Evolutionary conservation across 1,140 invertebrate genomes (phyloP).

Genomic region (Atta cephalotes): DNA sequence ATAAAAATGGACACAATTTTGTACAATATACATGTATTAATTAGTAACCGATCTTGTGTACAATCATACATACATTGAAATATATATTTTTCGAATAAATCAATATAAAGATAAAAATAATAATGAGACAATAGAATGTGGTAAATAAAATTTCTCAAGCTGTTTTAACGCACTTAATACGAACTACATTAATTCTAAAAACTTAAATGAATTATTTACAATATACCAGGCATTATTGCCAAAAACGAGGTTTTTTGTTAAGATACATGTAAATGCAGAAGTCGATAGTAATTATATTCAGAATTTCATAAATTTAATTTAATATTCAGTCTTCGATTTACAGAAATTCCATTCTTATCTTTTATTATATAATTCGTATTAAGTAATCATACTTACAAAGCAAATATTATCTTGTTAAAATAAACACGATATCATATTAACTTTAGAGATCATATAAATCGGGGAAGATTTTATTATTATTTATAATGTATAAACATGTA

Average conservation of each 20-base stretch:
- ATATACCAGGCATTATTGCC: constrained; percentile 26
- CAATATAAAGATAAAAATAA: constrained; percentile 52
- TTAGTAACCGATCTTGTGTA: constrained; percentile 42
- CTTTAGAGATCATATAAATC: constrained; percentile 18
- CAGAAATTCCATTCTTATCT: constrained; percentile 25
- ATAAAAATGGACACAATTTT: neutral
- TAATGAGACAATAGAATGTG: constrained; percentile 22
- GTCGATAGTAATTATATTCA: constrained; percentile 7
- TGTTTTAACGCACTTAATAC: constrained; percentile 26
- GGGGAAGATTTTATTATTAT: neutral
- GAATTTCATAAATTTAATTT: constrained; percentile 20
- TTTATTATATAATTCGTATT: neutral
- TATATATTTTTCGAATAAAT: constrained; percentile 40
- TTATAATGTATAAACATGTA: constrained; percentile 4
- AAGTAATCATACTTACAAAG: constrained; percentile 35
- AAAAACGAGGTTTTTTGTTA: neutral
- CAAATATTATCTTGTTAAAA: neutral
- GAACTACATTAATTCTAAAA: constrained; percentile 11
- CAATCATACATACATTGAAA: constrained; percentile 45
- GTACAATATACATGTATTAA: constrained; percentile 56
- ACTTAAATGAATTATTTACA: constrained; percentile 46
- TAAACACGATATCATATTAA: neutral
- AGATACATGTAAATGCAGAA: neutral
- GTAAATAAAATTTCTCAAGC: constrained; percentile 37
- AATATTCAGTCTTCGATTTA: constrained; percentile 52